Evolutionary conservation across 1,140 invertebrate genomes (phyloP), one percentile per base, ranked within the genome.

Genomic region (Meloidogyne hapla): DNA sequence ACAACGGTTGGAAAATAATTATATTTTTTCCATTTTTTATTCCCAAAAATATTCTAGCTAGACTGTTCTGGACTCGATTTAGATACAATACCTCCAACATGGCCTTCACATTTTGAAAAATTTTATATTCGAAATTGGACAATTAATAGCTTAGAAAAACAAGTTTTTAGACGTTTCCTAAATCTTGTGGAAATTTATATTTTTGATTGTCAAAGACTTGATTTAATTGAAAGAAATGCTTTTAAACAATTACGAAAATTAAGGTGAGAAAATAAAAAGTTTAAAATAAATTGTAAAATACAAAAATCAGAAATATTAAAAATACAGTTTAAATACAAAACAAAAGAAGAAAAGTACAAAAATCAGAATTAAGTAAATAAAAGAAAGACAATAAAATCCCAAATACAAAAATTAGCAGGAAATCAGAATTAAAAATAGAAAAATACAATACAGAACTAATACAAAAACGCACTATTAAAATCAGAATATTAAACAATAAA

Each of bases 201-300:
- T 56, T 74, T 81, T 64, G 48, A 73, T n/a, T 83, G 80, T 64
- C 65, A 64, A 26, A 70, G 74, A 45, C 66, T 81, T 10, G 80
- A 81, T 71, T 73, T 81, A n/a, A 82, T 81, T 45, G 80, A 81
- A 26, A 81, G 81, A 62, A 64, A 80, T 56, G 76, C 80, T 18
- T 81, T 81, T 69, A 81, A 81, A 63, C 79, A 80, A 5, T 69
- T 81, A 4, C 25, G 77, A 18, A 81, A 83, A 71, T 65, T 81
- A 23, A 62, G 77, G 80, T 82, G 42, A 42, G n/a, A n/a, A n/a
- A n/a, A n/a, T n/a, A 25, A 48, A 21, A 8, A 6, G 33, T 33
- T 33, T 33, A 5, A 33, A 6, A 6, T 4, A 6, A 33, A 33
- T 6, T 6, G 33, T n/a, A n/a, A 33, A 33, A 33, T 33, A 33